These are phyloP conservation scores for Calyptomena viridis DNA, from an alignment of 2,113 vertebrate species.

Conservation along the genomic window DNA sequence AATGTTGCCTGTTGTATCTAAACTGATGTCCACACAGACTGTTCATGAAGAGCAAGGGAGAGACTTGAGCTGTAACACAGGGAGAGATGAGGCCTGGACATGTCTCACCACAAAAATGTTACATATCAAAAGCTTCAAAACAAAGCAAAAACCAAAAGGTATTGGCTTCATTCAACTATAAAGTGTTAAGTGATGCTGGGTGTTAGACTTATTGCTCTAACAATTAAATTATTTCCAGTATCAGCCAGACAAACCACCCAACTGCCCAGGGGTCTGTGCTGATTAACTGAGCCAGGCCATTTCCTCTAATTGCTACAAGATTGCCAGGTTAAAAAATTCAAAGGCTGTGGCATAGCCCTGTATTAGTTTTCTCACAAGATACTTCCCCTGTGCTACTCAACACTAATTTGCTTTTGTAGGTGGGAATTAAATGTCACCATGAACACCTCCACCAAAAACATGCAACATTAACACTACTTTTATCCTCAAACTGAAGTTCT, in stretches of 20 bases:
- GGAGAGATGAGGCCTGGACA: neutral
- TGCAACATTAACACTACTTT: neutral
- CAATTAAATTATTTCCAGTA: neutral
- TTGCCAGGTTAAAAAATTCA: neutral
- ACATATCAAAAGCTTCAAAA: neutral
- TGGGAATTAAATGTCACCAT: neutral
- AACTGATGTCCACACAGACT: neutral
- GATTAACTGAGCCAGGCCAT: neutral
- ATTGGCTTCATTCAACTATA: neutral
- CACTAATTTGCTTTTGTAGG: neutral
- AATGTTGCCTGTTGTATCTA: neutral
- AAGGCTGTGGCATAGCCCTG: neutral
- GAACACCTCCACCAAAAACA: neutral
- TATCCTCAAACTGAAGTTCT: neutral
- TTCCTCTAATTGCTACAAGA: neutral
- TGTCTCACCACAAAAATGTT: neutral
- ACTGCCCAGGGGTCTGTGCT: neutral
- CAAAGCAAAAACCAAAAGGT: neutral
- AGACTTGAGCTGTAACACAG: neutral
- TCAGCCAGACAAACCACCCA: neutral
- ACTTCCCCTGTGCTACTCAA: neutral
- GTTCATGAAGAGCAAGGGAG: neutral
- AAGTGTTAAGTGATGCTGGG: neutral
- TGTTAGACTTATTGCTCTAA: neutral
- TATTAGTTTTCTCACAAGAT: neutral